Conservation (phyloP, 1,140 invertebrate species). For the Megalopta genalis region DNA sequence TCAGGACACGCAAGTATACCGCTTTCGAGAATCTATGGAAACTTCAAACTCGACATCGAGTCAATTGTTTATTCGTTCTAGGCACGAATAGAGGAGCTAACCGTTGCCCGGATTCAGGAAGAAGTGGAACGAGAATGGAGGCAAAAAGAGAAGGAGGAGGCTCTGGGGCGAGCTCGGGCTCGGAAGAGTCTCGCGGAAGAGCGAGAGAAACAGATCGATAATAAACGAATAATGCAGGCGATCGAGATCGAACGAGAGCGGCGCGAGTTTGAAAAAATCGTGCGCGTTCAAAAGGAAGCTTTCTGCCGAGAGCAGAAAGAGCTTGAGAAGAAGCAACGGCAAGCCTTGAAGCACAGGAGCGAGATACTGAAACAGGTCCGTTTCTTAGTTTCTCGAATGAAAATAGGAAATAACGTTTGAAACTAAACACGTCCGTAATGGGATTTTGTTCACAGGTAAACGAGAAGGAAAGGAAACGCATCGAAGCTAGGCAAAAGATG, state of each 20-base stretch:
- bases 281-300: constrained; percentile 76
- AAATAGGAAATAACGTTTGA: neutral
- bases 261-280: constrained; percentile 81
- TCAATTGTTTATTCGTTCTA: constrained; percentile 38
- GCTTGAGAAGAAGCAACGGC: constrained; percentile 69
- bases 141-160: constrained; percentile 80
- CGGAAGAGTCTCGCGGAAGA: constrained; percentile 76
- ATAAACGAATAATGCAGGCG: constrained; percentile 80
- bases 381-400: neutral
- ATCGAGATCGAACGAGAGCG: constrained; percentile 83
- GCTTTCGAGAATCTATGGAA: neutral
- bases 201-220: constrained; percentile 79
- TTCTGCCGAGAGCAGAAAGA: constrained; percentile 74
- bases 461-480: constrained; percentile 84
- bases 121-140: constrained; percentile 82
- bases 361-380: constrained; percentile 76
- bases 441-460: constrained; percentile 82
- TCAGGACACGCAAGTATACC: constrained; percentile 72
- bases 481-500: constrained; percentile 81
- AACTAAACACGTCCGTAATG: no score
- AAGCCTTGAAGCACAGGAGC: constrained; percentile 65
- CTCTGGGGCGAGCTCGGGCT: constrained; percentile 77
- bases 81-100: constrained; percentile 80
- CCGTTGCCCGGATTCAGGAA: constrained; percentile 80
- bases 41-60: neutral